A percentile compares a stretch with the other conserved stretches of the same genome.
phyloP scores from a whole-genome alignment of 2,888 invertebrate species.

The Euclidia mi region DNA sequence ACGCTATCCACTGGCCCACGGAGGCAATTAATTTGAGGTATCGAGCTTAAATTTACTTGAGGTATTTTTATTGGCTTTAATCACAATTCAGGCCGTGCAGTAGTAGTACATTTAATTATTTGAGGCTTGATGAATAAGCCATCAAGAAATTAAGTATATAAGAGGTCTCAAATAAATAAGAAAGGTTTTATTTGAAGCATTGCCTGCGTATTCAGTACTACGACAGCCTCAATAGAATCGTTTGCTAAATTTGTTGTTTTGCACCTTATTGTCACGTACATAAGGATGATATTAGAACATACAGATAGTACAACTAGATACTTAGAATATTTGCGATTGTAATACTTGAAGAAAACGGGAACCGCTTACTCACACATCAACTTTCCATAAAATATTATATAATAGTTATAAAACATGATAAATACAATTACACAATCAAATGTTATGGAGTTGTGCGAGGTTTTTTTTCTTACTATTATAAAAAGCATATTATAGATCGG shows the following conservation, averaged over 20 bases:
- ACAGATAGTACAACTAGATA: slow-evolving; percentile 38
- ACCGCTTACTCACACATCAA: slow-evolving; percentile 39
- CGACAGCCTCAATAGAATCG: slow-evolving; percentile 6
- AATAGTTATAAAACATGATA: slow-evolving; percentile 50
- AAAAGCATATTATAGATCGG: no score
- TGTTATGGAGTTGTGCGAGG: slow-evolving; percentile 24
- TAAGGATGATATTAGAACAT: slow-evolving; percentile 45
- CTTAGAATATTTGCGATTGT: slow-evolving; percentile 42
- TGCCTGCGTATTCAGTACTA: slow-evolving; percentile 8
- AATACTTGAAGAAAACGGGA: slow-evolving; percentile 50
- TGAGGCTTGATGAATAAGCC: no score
- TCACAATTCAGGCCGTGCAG: no score
- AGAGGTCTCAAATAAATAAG: no score
- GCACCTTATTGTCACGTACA: slow-evolving; percentile 50
- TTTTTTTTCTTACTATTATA: no score
- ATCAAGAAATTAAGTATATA: no score
- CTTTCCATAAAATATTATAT: slow-evolving; percentile 45
- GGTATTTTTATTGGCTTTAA: no score
- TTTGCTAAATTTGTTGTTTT: slow-evolving; percentile 23
- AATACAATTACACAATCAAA: slow-evolving; percentile 43
- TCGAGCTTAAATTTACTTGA: no score
- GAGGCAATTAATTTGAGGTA: no score
- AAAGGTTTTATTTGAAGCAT: no score
- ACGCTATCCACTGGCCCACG: no score
- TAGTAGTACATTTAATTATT: no score